Percentiles rank a stretch among this genome's conserved stretches.
Conservation (phyloP, 2,797 vertebrate species). For the Distichodus sexfasciatus region DNA sequence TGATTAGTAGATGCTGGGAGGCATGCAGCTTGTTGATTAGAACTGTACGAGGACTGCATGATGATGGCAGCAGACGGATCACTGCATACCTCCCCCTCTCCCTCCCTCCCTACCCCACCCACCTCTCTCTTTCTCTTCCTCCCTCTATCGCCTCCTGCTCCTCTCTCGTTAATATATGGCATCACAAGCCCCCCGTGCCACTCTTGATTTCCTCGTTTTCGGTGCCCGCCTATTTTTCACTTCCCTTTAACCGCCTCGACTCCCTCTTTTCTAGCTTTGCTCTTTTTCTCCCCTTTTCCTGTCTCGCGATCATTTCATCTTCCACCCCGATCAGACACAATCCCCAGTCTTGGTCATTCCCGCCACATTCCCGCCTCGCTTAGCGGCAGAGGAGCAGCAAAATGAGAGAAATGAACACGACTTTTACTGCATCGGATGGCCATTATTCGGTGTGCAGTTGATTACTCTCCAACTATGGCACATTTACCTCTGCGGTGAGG, state of each 20-base stretch:
- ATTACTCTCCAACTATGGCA: slow-evolving; percentile 33
- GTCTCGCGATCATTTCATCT: too few species aligned
- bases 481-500: slow-evolving; percentile 38
- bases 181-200: too few species aligned
- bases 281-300: too few species aligned
- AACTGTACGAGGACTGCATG: slow-evolving; percentile 69
- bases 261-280: too few species aligned
- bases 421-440: slow-evolving; percentile 10
- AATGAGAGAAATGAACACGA: slow-evolving; percentile 25
- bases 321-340: too few species aligned
- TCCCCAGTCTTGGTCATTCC: slow-evolving; percentile 8
- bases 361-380: slow-evolving; percentile 20
- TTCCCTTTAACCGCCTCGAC: too few species aligned
- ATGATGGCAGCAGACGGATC: slow-evolving; percentile 63
- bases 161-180: neutral
- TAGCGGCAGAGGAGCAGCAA: neutral
- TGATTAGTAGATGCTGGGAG: slow-evolving; percentile 73
- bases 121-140: slow-evolving; percentile 14
- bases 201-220: too few species aligned
- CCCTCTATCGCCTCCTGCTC: slow-evolving; percentile 6
- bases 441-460: neutral
- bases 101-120: slow-evolving; percentile 13
- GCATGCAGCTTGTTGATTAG: slow-evolving; percentile 76
- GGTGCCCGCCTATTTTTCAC: too few species aligned
- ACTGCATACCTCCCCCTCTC: neutral